Evolutionary conservation across 2,797 vertebrate genomes (phyloP).

Genomic region (Nyctalus aviator): DNA sequence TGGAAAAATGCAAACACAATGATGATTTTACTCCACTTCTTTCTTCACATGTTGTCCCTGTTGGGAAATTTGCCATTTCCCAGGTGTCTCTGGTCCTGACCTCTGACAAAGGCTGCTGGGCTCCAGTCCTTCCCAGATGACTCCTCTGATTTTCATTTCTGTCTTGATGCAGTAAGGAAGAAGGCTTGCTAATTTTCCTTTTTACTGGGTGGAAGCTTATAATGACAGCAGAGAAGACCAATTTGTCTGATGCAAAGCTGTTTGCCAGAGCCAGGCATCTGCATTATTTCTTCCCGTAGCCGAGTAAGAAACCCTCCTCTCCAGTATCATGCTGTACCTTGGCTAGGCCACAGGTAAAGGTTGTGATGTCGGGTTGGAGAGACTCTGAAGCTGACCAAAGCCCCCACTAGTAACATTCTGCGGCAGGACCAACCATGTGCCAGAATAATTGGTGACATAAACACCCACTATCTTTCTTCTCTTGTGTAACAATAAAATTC

Average conservation of each 20-base stretch:
- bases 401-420: not conserved
- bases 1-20: not conserved
- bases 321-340: not conserved
- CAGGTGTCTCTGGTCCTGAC: not conserved
- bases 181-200: not conserved
- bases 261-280: not conserved
- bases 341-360: not conserved
- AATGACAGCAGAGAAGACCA: not conserved
- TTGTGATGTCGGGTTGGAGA: not conserved
- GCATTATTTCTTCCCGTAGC: not conserved
- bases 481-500: not conserved
- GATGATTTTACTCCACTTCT: not conserved
- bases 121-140: not conserved
- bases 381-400: not conserved
- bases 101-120: not conserved
- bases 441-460: not conserved
- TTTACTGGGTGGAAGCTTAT: not conserved
- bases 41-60: not conserved
- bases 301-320: not conserved
- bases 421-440: not conserved
- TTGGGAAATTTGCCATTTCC: not conserved
- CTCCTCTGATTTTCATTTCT: not conserved
- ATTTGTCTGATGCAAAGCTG: not conserved
- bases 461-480: not conserved
- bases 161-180: not conserved